Evolutionary conservation across 2,113 vertebrate species (phyloP), one percentile per base, ranked within the genome.

Genomic region (Toxostoma redivivum): DNA sequence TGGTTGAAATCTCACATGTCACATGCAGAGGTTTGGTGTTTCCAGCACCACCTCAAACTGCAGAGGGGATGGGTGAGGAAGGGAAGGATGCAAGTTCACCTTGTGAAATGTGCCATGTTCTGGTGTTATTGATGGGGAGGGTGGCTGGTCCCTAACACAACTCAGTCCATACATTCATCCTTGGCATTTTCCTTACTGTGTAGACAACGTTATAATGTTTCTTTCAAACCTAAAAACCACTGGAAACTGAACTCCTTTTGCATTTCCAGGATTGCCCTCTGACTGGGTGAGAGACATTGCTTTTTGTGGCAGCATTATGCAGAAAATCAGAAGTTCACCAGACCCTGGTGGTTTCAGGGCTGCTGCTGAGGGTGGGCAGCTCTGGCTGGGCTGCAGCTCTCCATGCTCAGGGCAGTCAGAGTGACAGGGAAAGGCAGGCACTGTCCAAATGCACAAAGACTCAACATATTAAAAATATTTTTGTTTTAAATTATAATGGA

Each of bases 401-500:
- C 38, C 18, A 2, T 9, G 71, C 82, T 58, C 58, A n/a, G 71
- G 58, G 57, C 73, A 90, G n/a, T 73, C 94, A 77, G 16, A 16
- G 13, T 2, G 23, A 35, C 87, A 82, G 87, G 51, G 18, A 56
- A 64, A 92, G 77, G 48, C 64, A 88, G 88, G 28, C 27, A 12
- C 54, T 38, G 35, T 57, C 88, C 37, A 3, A 79, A 86, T 25
- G 79, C 17, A 83, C 80, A 86, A 47, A 88, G 44, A 72, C 23
- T 91, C 81, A 71, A n/a, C 37, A 64, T n/a, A 60, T 60, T 25
- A 25, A 62, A 91, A 90, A 69, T 72, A 65, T 31, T 84, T 87
- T 94, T 86, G 47, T 58, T 88, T 62, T 45, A 81, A 81, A 69
- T 79, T 44, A 20, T 54, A 76, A 53, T 35, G 40, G 40, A 37